These are phyloP conservation scores for Malacoraja senta DNA, from an alignment of 2,797 vertebrate species.

Conservation along the genomic window DNA sequence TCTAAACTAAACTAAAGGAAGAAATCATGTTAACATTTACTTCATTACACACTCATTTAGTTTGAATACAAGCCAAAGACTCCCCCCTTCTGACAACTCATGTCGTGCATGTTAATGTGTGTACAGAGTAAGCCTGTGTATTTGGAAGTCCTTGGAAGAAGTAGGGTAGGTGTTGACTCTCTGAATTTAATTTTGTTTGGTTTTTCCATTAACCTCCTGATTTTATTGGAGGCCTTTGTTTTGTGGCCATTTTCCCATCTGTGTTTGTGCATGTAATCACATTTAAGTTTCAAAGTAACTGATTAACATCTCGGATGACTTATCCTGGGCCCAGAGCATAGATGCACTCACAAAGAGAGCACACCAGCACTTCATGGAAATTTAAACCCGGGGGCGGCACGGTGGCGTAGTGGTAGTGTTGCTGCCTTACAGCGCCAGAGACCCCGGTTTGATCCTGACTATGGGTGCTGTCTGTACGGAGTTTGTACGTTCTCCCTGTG, in stretches of 20 bases:
- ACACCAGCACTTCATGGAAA: too few relatives aligned
- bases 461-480: too few relatives aligned
- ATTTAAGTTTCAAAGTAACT: neutral
- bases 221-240: constrained; percentile 14
- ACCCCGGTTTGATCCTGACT: too few relatives aligned
- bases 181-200: constrained; percentile 91
- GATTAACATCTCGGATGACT: too few relatives aligned
- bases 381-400: too few relatives aligned
- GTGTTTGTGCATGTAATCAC: constrained; percentile 26
- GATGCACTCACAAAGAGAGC: too few relatives aligned
- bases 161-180: constrained; percentile 84
- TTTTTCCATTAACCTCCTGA: constrained; percentile 78
- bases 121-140: constrained; percentile 81
- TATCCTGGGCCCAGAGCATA: too few relatives aligned
- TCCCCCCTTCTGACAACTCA: constrained; percentile 62
- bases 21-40: too few relatives aligned
- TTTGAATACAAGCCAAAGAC: constrained; percentile 59
- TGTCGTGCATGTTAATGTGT: constrained; percentile 75
- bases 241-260: neutral
- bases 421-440: too few relatives aligned
- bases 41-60: neutral
- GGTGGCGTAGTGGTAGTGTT: too few relatives aligned
- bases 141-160: constrained; percentile 92
- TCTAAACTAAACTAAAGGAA: too few relatives aligned
- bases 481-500: too few relatives aligned